Percentiles rank a stretch among this genome's conserved stretches.
These are phyloP conservation scores for Cataglyphis altisquamis DNA, from an alignment of 2,888 invertebrate genomes.

Conservation along the genomic window DNA sequence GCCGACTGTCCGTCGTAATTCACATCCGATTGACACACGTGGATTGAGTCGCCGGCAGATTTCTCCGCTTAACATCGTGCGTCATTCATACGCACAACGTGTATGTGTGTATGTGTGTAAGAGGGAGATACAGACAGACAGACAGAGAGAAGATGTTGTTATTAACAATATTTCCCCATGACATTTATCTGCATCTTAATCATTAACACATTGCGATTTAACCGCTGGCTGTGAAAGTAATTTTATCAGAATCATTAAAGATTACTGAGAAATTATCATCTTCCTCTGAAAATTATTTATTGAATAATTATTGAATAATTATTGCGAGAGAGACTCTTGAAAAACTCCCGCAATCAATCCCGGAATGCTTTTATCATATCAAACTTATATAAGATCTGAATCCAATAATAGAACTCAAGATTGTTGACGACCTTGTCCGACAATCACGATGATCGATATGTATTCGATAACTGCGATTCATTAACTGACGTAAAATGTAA, in stretches of 20 bases:
- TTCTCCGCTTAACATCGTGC: not conserved
- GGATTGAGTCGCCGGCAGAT: constrained; percentile 48
- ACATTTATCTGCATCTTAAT: not conserved
- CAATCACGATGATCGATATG: constrained; percentile 6
- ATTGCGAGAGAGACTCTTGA: not conserved
- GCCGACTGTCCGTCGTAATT: constrained; percentile 28
- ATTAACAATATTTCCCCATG: too few relatives aligned
- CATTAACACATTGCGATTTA: not conserved
- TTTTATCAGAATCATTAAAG: not conserved
- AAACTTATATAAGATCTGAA: not conserved
- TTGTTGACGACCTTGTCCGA: constrained; percentile 10
- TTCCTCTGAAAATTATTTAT: not conserved
- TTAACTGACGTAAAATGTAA: constrained; percentile 27
- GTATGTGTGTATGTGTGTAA: too few relatives aligned
- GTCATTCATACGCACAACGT: not conserved
- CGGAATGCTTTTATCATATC: not conserved
- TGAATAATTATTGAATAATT: not conserved
- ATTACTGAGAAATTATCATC: not conserved
- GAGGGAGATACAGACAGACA: not conserved
- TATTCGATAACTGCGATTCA: constrained; percentile 22
- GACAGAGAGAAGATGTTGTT: too few relatives aligned
- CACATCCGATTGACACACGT: constrained; percentile 60
- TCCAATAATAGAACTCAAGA: not conserved
- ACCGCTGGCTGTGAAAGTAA: not conserved
- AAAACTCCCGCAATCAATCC: not conserved